A percentile compares a stretch with the other conserved stretches of the same genome.
Conservation (phyloP, 2,113 vertebrate species). For the Hystrix brachyura region DNA sequence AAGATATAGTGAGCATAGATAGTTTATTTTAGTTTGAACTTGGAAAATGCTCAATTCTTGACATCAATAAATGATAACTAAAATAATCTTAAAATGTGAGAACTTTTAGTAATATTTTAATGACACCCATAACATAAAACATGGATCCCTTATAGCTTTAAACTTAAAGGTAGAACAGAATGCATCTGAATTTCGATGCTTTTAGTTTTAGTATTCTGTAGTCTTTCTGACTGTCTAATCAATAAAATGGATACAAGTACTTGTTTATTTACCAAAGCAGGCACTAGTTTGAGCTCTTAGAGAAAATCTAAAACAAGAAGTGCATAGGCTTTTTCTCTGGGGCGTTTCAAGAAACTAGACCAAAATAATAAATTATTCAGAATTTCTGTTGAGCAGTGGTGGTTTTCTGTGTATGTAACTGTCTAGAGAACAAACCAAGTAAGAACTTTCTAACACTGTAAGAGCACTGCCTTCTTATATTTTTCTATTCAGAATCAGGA, state of each 20-base stretch:
- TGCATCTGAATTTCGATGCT: not conserved
- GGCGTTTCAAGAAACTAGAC: slow-evolving; percentile 5
- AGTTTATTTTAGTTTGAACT: not conserved
- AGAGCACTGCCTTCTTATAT: not conserved
- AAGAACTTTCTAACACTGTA: not conserved
- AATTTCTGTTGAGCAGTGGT: not conserved
- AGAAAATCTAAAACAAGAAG: not conserved
- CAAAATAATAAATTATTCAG: slow-evolving; percentile 21
- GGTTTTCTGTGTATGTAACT: not conserved
- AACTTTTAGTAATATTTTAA: not conserved
- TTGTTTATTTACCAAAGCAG: not conserved
- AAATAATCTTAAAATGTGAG: not conserved
- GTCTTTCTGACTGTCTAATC: not conserved
- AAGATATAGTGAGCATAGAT: not conserved
- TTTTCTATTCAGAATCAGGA: not conserved
- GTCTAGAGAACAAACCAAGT: not conserved
- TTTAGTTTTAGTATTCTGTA: not conserved
- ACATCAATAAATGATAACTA: not conserved
- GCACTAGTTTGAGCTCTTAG: not conserved
- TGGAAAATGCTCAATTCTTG: not conserved
- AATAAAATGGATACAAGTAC: not conserved
- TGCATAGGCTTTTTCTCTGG: not conserved
- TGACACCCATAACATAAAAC: not conserved
- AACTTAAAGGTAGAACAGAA: not conserved
- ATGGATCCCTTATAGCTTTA: not conserved